Evolutionary conservation across 2,797 vertebrate genomes (phyloP).

Genomic region (Cuniculus paca): DNA sequence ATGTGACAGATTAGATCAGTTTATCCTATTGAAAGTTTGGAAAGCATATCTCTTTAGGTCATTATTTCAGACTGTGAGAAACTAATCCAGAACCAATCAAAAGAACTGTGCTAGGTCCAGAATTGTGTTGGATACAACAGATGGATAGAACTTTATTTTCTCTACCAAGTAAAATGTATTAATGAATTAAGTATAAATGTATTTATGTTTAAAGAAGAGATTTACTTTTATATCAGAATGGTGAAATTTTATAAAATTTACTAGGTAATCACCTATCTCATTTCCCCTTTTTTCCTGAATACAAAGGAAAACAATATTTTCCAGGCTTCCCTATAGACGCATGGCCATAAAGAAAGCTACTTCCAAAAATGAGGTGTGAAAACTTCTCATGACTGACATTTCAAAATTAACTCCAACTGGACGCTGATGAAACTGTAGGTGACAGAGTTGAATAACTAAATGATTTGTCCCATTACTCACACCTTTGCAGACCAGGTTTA

Average conservation of each 20-base stretch:
- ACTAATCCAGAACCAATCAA: not conserved
- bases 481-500: not conserved
- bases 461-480: accelerated
- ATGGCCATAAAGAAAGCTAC: not conserved
- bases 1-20: not conserved
- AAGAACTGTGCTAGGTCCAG: not conserved
- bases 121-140: not conserved
- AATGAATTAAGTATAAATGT: accelerated
- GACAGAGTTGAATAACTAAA: not conserved
- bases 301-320: not conserved
- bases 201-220: not conserved
- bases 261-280: not conserved
- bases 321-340: not conserved
- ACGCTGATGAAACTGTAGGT: not conserved
- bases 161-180: too few relatives aligned
- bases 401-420: not conserved
- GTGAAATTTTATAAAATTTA: not conserved
- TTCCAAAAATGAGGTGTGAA: not conserved
- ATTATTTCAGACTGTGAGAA: not conserved
- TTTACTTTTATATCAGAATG: not conserved
- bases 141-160: not conserved
- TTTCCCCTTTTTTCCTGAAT: not conserved
- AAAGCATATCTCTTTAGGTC: not conserved
- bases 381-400: not conserved
- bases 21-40: not conserved